A percentile compares a stretch with the other conserved stretches of the same genome.
Evolutionary conservation across 2,113 vertebrate species (phyloP).

Genomic region (Otus sunia): DNA sequence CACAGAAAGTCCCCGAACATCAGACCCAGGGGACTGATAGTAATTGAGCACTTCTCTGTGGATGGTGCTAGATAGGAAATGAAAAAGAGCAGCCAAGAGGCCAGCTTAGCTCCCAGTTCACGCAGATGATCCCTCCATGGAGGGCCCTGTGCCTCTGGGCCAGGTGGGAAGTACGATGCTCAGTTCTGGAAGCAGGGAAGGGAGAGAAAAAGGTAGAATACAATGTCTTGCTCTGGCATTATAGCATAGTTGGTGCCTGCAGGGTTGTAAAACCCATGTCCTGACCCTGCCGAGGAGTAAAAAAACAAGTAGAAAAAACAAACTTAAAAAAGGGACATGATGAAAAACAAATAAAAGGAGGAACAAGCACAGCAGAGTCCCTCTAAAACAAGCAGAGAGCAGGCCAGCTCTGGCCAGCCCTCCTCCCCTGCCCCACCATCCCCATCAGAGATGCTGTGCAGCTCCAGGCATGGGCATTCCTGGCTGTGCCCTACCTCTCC

Average conservation of each 20-base stretch:
- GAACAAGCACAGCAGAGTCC: background rate
- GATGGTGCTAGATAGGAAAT: background rate
- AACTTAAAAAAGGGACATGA: background rate
- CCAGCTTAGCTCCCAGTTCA: background rate
- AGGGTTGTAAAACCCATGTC: background rate
- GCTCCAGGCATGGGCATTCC: background rate
- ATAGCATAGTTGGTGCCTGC: background rate
- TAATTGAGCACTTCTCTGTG: background rate
- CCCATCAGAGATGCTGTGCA: background rate
- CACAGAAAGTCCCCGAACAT: background rate
- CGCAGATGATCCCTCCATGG: background rate
- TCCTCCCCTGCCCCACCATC: background rate
- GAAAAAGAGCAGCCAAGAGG: background rate
- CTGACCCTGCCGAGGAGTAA: background rate
- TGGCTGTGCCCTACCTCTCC: background rate
- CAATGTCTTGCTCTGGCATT: background rate
- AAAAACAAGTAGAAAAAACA: background rate
- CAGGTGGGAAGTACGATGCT: background rate
- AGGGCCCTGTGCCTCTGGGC: background rate
- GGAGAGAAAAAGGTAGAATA: background rate
- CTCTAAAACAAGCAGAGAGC: background rate
- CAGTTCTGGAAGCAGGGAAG: background rate
- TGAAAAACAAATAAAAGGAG: conserved; percentile 20
- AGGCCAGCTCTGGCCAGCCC: background rate
- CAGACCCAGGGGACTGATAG: background rate